These are phyloP conservation scores for Rhyacophila brunnea DNA, from an alignment of 1,140 invertebrate species.

Conservation along the genomic window DNA sequence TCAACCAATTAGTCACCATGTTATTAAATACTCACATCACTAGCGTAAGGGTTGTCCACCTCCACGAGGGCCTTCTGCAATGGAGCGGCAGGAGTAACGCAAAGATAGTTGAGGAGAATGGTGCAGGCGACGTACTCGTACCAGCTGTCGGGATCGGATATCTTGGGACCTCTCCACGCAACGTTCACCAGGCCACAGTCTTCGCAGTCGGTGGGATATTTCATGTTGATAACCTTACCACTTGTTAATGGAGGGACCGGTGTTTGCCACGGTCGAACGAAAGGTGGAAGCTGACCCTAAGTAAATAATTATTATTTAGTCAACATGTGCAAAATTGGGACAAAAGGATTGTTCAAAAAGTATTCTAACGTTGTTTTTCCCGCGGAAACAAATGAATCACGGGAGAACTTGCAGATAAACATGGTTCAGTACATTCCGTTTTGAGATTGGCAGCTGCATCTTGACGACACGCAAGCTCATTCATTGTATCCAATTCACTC, in stretches of 20 bases:
- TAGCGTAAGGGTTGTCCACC: conserved; percentile 77
- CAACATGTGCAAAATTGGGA: no score
- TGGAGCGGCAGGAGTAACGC: conserved; percentile 80
- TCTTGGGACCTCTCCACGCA: conserved; percentile 82
- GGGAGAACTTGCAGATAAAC: no score
- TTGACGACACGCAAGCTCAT: no score
- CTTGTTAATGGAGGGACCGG: conserved; percentile 62
- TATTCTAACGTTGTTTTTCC: no score
- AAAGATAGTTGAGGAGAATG: conserved; percentile 81
- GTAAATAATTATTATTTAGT: no score
- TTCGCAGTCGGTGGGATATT: conserved; percentile 84
- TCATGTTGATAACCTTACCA: conserved; percentile 54
- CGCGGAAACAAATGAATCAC: no score
- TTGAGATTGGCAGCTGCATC: no score
- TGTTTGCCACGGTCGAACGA: conserved; percentile 74
- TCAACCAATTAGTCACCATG: no score
- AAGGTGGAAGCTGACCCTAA: conserved; percentile 42
- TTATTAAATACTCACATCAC: conserved; percentile 58
- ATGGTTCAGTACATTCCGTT: no score
- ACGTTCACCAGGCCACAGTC: conserved; percentile 78
- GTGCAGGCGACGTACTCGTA: conserved; percentile 63
- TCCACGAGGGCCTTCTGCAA: conserved; percentile 84
- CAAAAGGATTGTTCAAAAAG: no score
- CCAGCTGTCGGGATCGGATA: conserved; percentile 49
- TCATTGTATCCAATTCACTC: no score